Evolutionary conservation across 2,888 invertebrate species (phyloP), one percentile per base, ranked within the genome.

Genomic region (Pollenia griseotomentosa): DNA sequence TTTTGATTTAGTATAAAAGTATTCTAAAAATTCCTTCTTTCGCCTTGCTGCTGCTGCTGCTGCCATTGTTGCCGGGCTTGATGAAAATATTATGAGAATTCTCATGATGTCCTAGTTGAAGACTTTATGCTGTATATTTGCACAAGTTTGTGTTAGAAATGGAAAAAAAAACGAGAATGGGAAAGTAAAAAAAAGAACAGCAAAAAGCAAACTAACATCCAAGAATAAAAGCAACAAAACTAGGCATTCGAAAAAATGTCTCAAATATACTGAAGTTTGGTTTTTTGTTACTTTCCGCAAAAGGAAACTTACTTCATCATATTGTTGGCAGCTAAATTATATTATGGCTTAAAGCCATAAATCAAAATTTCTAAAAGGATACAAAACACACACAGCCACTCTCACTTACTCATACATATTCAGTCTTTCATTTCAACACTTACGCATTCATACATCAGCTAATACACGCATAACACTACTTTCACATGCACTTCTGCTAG

Each of bases 311-410:
- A 84, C 79, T 84, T 84, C 74, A 84, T 84, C 84, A 84, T 68
- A 80, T 63, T 84, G 84, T 84, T 84, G 84, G 74, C 84, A 80
- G 74, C 68, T 66, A 84, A 84, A 84, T 84, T 80, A 80, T 80
- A 79, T 80, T 84, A 68, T 84, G 73, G 74, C 79, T 68, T 9
- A 23, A 44, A 80, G 84, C 79, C 84, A 84, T 84, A 80, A 84
- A 84, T 84, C 84, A 74, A 68, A 79, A 74, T 74, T 74, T 55
- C 63, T 80, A 12, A 46, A 23, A 12, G 23, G 11, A 33, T 48
- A 16, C 7, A 40, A 10, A 48, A 79, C 33, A 46, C 33, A 68
- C 53, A 33, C 9, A 33, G 46, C 53, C 19, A 63, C 23, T 51
- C n/a, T 44, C n/a, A 44, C 44, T 46, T 42, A 68, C 23, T 14